A percentile compares a stretch with the other conserved stretches of the same genome.
Conservation (phyloP, 2,113 vertebrate species). For the Astur gentilis region DNA sequence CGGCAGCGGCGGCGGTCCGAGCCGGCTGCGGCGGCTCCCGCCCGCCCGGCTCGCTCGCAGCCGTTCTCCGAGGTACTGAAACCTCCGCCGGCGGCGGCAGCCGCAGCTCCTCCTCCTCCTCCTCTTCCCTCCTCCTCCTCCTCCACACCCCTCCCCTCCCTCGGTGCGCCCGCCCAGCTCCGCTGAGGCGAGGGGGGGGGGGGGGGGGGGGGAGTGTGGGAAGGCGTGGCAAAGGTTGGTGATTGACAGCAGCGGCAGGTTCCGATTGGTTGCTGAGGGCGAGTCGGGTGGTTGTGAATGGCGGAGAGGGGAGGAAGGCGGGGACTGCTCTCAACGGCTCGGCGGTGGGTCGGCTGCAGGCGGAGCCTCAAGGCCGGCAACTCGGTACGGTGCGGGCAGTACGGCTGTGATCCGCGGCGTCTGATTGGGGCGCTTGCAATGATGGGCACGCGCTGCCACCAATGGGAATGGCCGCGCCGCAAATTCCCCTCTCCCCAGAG, state of each 20-base stretch:
- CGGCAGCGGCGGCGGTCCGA: background rate
- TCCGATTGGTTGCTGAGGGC: background rate
- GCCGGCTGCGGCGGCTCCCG: background rate
- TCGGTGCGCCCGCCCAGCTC: too few relatives aligned
- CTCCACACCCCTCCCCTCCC: too few relatives aligned
- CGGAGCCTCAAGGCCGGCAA: background rate
- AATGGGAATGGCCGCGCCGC: background rate
- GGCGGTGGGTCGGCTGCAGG: background rate
- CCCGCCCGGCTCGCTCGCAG: background rate
- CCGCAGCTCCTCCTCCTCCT: background rate
- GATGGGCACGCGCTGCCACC: accelerated
- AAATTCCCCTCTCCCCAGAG: too few relatives aligned
- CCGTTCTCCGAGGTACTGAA: constrained; percentile 53
- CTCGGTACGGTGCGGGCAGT: accelerated
- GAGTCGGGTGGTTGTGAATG: background rate
- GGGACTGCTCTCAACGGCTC: background rate
- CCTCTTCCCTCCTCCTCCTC: background rate
- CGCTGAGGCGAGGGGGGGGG: too few relatives aligned
- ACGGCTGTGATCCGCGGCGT: accelerated
- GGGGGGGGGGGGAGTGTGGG: too few relatives aligned
- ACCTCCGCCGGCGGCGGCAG: background rate
- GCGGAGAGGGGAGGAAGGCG: background rate
- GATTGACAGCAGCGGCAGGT: background rate
- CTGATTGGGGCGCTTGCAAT: background rate
- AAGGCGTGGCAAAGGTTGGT: background rate